These are phyloP conservation scores for Drosophila micromelanica DNA, from an alignment of 1,140 invertebrate species.

Conservation along the genomic window DNA sequence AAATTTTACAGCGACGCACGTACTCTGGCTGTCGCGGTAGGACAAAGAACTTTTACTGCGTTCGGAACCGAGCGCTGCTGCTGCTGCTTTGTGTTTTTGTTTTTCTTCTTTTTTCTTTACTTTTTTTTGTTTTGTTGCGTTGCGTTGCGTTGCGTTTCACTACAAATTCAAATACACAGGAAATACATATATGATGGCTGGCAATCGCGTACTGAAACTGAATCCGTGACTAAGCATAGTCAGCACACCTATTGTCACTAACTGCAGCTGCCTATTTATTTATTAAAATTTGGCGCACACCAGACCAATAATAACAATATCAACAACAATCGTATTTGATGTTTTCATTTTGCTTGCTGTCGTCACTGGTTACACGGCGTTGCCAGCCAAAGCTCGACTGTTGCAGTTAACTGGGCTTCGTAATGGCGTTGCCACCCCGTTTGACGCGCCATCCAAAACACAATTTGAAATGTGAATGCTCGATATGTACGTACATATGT, in stretches of 20 bases:
- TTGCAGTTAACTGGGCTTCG: constrained; percentile 22
- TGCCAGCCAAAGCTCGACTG: constrained; percentile 40
- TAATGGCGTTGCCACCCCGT: constrained; percentile 22
- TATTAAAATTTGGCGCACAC: constrained; percentile 31
- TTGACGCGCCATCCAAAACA: too few species aligned
- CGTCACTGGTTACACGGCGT: constrained; percentile 41
- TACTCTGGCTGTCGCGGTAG: constrained; percentile 10
- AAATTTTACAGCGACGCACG: constrained; percentile 40
- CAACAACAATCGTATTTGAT: constrained; percentile 33
- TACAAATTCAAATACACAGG: constrained; percentile 36
- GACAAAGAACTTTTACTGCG: constrained; percentile 54
- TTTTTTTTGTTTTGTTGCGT: too few species aligned
- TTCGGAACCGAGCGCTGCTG: constrained; percentile 24
- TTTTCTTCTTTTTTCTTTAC: too few species aligned
- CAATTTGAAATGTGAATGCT: too few species aligned
- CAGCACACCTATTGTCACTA: constrained; percentile 30
- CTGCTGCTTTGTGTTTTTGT: constrained; percentile 6
- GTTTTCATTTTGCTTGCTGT: constrained; percentile 47
- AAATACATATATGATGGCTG: constrained; percentile 20
- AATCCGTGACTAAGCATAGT: constrained; percentile 36
- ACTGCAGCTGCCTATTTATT: constrained; percentile 34
- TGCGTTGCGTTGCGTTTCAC: not conserved
- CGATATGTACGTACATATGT: too few species aligned
- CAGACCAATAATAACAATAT: constrained; percentile 21
- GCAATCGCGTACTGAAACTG: constrained; percentile 35